Conservation (phyloP, 2,888 invertebrate genomes). For the Melipona bicolor region DNA sequence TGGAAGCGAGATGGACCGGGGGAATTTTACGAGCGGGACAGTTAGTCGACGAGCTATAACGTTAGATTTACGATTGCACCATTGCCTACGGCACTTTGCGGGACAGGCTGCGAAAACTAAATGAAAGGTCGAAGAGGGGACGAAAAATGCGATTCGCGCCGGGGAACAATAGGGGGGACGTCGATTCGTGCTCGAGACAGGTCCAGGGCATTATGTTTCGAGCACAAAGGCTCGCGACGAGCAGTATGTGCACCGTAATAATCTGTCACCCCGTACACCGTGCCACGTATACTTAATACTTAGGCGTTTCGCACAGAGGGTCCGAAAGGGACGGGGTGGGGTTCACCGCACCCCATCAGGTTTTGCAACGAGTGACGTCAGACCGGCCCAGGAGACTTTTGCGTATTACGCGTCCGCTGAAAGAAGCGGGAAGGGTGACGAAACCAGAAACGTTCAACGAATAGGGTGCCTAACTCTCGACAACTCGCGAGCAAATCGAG, state of each 20-base stretch:
- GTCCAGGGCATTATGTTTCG: conserved; percentile 77
- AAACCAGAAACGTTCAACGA: conserved; percentile 1
- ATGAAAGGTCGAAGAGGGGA: conserved; percentile 58
- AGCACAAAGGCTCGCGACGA: conserved; percentile 68
- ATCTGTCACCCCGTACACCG: conserved; percentile 76
- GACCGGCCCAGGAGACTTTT: conserved; percentile 52
- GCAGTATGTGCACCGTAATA: conserved; percentile 75
- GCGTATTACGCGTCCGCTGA: conserved; percentile 27
- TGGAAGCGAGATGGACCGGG: neutral
- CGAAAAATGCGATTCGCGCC: conserved; percentile 74
- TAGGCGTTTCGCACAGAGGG: conserved; percentile 27
- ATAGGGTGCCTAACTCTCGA: neutral
- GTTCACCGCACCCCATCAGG: conserved; percentile 60
- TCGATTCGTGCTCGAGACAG: conserved; percentile 79
- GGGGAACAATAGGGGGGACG: conserved; percentile 75
- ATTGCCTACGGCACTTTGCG: conserved; percentile 70
- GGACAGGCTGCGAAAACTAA: conserved; percentile 53
- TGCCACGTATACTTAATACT: conserved; percentile 47
- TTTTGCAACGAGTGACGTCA: conserved; percentile 67
- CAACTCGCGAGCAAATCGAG: neutral
- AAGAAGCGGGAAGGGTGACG: conserved; percentile 27
- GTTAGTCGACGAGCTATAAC: conserved; percentile 2
- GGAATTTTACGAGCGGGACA: conserved; percentile 18
- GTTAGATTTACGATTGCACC: conserved; percentile 43
- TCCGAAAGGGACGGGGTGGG: conserved; percentile 17